Base-by-base conservation (phyloP, 2,797 vertebrate species). In the Anas acuta region DNA sequence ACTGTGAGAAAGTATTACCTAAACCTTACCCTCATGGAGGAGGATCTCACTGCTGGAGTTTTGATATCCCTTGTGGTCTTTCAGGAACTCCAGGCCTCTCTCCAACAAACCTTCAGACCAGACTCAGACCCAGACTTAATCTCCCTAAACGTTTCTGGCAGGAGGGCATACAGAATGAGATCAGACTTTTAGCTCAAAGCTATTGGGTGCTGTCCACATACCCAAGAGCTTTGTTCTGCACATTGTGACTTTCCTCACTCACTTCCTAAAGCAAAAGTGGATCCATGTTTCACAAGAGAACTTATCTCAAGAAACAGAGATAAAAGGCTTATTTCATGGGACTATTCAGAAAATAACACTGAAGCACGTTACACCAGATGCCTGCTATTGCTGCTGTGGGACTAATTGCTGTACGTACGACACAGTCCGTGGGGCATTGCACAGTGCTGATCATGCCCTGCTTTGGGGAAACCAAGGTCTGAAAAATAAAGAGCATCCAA, bases 241-340 rank as follows among this genome's bases (percentile, higher is more conserved):
- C 0, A 0, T n/a, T 84, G 28, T 5, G 7, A 35, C 35, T 87
- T 73, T 60, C 64, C 37, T 84, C 57, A 7, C 28, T 51, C 32
- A 6, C 33, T 73, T 54, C 45, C 56, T 76, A 73, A 47, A 0
- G 9, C 19, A 75, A 84, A 78, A 53, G 12, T 22, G 19, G 33
- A 77, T 90, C 54, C 16, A 53, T 53, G 37, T 82, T 73, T 56
- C 69, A 49, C 30, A 26, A 43, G 16, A 74, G 28, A 75, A 60
- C 35, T 45, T 86, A 74, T 83, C 88, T 84, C 32, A 53, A 77
- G 30, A 79, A 85, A 43, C 41, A 39, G 33, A 79, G 39, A 51
- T 32, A 76, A 64, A 94, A 91, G 85, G n/a, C 14, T 70, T 47
- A 57, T 90, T 92, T 84, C 49, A 39, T 9, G 26, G 41, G 60